phyloP scores from a whole-genome alignment of 2,888 invertebrate species.

The Caenorhabditis japonica region DNA sequence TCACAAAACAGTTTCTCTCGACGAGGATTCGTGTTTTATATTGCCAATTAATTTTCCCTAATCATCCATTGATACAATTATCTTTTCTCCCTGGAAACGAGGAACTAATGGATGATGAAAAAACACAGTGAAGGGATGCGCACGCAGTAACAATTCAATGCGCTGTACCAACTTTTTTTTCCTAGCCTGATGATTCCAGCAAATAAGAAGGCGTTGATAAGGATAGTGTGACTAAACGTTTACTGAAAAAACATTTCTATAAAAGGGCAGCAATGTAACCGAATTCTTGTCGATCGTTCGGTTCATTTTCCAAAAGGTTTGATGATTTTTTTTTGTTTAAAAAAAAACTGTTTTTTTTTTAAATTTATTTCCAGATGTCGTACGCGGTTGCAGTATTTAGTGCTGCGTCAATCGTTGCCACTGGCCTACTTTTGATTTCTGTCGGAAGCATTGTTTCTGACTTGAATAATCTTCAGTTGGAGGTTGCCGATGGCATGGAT shows the following conservation, averaged over 20 bases:
- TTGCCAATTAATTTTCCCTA: no score
- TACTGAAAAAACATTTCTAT: constrained; percentile 14
- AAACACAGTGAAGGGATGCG: constrained; percentile 8
- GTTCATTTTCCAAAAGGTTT: constrained; percentile 38
- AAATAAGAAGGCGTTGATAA: no score
- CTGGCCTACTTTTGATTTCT: constrained; percentile 48
- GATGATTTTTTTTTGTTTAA: background rate
- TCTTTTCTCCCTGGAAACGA: constrained; percentile 27
- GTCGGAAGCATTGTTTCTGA: constrained; percentile 54
- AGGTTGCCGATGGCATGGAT: constrained; percentile 45
- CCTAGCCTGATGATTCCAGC: constrained; percentile 1
- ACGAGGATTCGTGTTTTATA: no score
- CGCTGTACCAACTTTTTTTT: constrained; percentile 16
- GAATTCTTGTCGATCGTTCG: constrained; percentile 35
- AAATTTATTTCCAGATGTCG: constrained; percentile 57
- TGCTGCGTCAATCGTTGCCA: constrained; percentile 51
- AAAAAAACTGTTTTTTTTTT: background rate
- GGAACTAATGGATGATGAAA: constrained; percentile 18
- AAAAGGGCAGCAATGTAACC: constrained; percentile 25
- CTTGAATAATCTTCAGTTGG: constrained; percentile 46
- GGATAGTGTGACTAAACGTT: constrained; percentile 43
- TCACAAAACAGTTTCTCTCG: no score
- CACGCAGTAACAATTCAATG: constrained; percentile 33
- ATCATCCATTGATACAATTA: constrained; percentile 6
- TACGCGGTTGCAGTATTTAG: constrained; percentile 51